These are phyloP conservation scores for Paratrypauchen microcephalus DNA, from an alignment of 2,797 vertebrate species.

Conservation along the genomic window DNA sequence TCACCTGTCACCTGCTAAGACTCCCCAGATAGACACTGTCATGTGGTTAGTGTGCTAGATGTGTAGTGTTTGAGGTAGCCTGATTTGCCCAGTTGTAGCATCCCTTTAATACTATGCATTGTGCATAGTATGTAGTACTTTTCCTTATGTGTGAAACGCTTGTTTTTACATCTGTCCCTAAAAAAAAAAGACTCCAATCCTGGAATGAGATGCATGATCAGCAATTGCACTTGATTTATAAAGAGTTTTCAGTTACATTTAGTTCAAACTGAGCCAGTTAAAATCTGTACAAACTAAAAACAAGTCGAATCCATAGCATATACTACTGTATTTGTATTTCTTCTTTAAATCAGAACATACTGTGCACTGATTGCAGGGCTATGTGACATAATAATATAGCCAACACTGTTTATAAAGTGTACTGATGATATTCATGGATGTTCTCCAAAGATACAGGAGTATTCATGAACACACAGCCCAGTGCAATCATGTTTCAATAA, in stretches of 20 bases:
- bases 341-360: no score
- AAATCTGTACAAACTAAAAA: no score
- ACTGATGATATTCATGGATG: neutral
- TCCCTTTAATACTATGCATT: slow-evolving; percentile 23
- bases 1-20: slow-evolving; percentile 60
- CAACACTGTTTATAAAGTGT: no score
- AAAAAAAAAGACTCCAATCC: slow-evolving; percentile 46
- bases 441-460: neutral
- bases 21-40: slow-evolving; percentile 42
- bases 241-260: neutral
- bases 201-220: slow-evolving; percentile 42
- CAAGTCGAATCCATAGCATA: no score
- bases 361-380: neutral
- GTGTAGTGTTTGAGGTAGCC: slow-evolving; percentile 34
- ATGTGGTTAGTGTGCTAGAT: slow-evolving; percentile 41
- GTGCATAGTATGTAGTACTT: slow-evolving; percentile 36
- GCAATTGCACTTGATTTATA: neutral
- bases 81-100: slow-evolving; percentile 43
- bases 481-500: neutral
- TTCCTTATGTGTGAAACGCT: slow-evolving; percentile 39
- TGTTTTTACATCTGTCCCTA: slow-evolving; percentile 33
- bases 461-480: neutral
- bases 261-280: neutral
- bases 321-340: no score
- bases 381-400: no score